phyloP scores from a whole-genome alignment of 2,888 invertebrate species.

The Cryptus viduatorius region DNA sequence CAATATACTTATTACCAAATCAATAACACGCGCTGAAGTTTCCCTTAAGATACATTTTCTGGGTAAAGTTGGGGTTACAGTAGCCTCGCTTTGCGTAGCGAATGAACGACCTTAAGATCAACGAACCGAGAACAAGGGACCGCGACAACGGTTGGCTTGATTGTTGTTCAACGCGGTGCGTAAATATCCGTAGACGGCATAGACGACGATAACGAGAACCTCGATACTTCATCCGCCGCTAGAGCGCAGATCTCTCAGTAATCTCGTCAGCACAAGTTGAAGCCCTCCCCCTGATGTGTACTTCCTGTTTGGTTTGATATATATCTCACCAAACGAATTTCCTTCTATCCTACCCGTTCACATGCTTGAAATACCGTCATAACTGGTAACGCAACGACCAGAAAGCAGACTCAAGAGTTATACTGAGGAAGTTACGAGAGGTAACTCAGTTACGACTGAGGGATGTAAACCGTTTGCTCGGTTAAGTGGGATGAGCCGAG shows the following conservation, averaged over 20 bases:
- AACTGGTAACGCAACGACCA: conserved; percentile 25
- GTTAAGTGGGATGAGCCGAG: conserved; percentile 31
- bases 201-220: conserved; percentile 40
- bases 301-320: neutral
- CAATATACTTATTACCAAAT: conserved; percentile 56
- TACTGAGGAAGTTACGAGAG: conserved; percentile 58
- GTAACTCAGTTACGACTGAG: conserved; percentile 61
- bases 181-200: conserved; percentile 56
- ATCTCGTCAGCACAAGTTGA: neutral
- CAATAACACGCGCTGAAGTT: conserved; percentile 60
- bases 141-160: conserved; percentile 46
- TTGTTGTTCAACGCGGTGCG: conserved; percentile 53
- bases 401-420: conserved; percentile 48
- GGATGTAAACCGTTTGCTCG: conserved; percentile 63
- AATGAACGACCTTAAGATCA: conserved; percentile 51
- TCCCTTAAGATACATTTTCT: neutral
- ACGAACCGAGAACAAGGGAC: conserved; percentile 52
- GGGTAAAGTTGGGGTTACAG: neutral
- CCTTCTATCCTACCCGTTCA: conserved; percentile 34
- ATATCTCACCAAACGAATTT: conserved; percentile 21
- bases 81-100: neutral
- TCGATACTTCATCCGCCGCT: neutral
- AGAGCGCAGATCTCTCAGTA: neutral
- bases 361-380: conserved; percentile 48
- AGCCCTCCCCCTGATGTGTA: no score